Base-by-base conservation (phyloP, 2,113 vertebrate genomes). In the Solea senegalensis region DNA sequence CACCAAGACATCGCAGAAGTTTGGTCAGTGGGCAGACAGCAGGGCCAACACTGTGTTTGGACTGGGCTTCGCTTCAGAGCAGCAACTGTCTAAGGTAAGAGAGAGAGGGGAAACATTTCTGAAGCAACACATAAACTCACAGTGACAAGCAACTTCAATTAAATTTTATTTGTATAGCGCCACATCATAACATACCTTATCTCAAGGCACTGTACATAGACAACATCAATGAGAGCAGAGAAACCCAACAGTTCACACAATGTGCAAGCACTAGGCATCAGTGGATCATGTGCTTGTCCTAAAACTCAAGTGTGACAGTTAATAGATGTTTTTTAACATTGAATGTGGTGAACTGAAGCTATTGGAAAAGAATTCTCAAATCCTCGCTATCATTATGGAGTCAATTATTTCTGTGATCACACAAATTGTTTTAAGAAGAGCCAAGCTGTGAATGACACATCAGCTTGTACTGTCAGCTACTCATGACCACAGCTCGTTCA, bases 1-100 rank as follows among this genome's bases (percentile, higher is more conserved):
- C 92, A 99, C 97, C 1, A 99, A 98, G 82, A 99, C 97, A 0
- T 99, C 97, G 0, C 97, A 98, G 94, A 98, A 98, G 91, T 98
- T 99, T 0, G 97, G 97, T 67, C 98, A 99, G 90, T 99, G 98
- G 98, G 97, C 98, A 0, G 97, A 99, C 93, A 98, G 98, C 94
- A 94, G 97, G 74, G 98, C 98, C 61, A 99, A 98, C 88, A 99
- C 98, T 0, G 98, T 99, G 41, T 99, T 98, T 8, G 97, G 98
- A 5, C 87, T 99, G 84, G 98, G 98, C 50, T 99, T 99, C 54
- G 86, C 95, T 34, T 97, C 97, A 0, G 97, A 99, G 85, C 97
- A 96, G 80, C 98, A 97, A 39, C 94, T 99, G 44, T 88, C 95
- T 0, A 99, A 98, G 95, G 98, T 99, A 90, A 85, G 0, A 27